Evolutionary conservation across 2,888 invertebrate genomes (phyloP).

Genomic region (Cryptocephalus primarius): DNA sequence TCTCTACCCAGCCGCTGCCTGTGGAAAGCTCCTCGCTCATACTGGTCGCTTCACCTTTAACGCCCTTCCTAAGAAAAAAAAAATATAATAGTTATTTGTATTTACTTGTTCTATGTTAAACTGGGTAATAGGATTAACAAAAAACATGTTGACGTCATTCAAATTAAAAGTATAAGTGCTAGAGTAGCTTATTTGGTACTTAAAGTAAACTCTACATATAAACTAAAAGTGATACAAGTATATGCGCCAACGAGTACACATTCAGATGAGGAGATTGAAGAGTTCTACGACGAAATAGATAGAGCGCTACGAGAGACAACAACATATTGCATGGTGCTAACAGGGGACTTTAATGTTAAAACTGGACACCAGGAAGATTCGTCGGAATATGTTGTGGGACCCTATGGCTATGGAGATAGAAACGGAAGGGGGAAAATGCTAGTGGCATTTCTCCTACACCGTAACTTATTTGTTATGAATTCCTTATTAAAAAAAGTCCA

Average conservation of each 20-base stretch:
- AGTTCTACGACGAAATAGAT: background rate
- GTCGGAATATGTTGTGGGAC: too few species aligned
- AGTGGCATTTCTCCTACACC: too few species aligned
- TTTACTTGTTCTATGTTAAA: too few species aligned
- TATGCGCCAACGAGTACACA: background rate
- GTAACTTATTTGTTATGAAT: too few species aligned
- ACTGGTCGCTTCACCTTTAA: constrained; percentile 55
- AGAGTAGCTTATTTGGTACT: too few species aligned
- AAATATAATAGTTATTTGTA: background rate
- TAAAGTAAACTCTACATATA: too few species aligned
- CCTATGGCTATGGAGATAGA: too few species aligned
- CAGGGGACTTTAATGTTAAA: background rate
- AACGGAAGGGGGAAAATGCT: too few species aligned
- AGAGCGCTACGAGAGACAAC: background rate
- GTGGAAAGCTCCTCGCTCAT: constrained; percentile 64
- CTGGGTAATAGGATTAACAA: too few species aligned
- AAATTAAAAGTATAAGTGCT: too few species aligned
- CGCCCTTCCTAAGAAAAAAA: constrained; percentile 18
- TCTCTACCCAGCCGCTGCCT: constrained; percentile 82
- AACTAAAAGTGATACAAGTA: background rate
- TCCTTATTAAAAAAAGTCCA: too few species aligned
- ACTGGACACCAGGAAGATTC: background rate
- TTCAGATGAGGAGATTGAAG: background rate
- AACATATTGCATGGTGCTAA: background rate
- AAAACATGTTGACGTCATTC: too few species aligned